Conservation (phyloP, 2,888 invertebrate genomes). For the Halictus ligatus region DNA sequence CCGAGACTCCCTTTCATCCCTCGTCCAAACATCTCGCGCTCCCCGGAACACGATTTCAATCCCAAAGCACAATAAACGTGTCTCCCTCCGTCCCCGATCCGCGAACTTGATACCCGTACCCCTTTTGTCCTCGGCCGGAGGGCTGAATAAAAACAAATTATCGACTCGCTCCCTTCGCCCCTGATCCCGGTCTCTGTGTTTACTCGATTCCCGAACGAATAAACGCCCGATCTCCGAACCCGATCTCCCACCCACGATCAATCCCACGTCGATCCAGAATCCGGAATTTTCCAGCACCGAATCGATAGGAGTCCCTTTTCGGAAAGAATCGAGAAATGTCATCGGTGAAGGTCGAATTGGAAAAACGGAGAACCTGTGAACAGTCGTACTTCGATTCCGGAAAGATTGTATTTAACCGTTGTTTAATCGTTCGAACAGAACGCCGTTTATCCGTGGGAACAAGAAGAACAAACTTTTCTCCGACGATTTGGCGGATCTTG, state of each 20-base stretch:
- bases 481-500: background rate
- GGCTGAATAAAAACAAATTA: slow-evolving; percentile 21
- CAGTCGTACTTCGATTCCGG: background rate
- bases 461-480: background rate
- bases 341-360: no score
- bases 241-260: background rate
- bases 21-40: slow-evolving; percentile 17
- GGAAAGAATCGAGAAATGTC: no score
- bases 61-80: slow-evolving; percentile 31
- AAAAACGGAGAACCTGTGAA: no score
- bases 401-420: background rate
- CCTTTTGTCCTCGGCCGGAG: slow-evolving; percentile 15
- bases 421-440: background rate
- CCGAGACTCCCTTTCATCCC: slow-evolving; percentile 16
- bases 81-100: slow-evolving; percentile 12
- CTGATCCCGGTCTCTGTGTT: background rate
- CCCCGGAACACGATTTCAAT: slow-evolving; percentile 37
- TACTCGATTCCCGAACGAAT: background rate
- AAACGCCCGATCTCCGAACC: background rate
- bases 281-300: no score
- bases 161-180: background rate
- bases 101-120: slow-evolving; percentile 40
- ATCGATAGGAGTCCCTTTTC: no score
- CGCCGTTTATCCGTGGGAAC: background rate
- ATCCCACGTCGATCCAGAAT: no score